These are phyloP conservation scores for Phortica magna DNA, from an alignment of 2,888 invertebrate species.

Conservation along the genomic window DNA sequence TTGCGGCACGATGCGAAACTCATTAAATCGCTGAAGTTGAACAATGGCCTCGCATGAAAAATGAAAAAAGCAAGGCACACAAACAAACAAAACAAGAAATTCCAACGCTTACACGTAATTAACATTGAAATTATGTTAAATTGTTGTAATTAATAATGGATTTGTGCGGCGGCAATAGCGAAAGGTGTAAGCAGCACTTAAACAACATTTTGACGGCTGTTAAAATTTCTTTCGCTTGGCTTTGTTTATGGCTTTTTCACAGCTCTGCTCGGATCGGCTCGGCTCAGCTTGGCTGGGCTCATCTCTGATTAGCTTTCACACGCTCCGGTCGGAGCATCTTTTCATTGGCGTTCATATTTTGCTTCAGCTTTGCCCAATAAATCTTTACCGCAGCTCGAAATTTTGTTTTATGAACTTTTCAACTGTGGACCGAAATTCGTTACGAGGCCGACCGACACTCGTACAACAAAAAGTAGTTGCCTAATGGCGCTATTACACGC, in stretches of 20 bases:
- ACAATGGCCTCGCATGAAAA: conserved; percentile 3
- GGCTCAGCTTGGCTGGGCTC: background rate
- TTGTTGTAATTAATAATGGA: conserved; percentile 28
- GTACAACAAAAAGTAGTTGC: conserved; percentile 25
- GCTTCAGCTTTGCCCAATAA: conserved; percentile 16
- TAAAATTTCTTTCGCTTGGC: background rate
- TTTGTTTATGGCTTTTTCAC: background rate
- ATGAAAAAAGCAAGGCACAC: too few species aligned
- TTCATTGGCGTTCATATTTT: conserved; percentile 24
- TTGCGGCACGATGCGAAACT: background rate
- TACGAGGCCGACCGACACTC: background rate
- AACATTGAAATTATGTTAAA: conserved; percentile 25
- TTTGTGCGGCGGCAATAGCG: conserved; percentile 13
- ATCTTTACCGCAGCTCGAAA: conserved; percentile 6
- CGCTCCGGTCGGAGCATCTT: conserved; percentile 9
- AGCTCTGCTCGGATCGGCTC: background rate
- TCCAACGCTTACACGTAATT: conserved; percentile 6
- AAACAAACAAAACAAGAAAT: background rate
- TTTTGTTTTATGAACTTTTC: conserved; percentile 24
- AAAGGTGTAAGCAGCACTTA: conserved; percentile 24
- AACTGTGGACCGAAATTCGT: background rate
- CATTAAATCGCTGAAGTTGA: conserved; percentile 17
- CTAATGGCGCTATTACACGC: conserved; percentile 49
- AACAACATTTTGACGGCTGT: conserved; percentile 8
- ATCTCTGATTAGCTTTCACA: conserved; percentile 17